Base-by-base conservation (phyloP, 1,140 invertebrate genomes). In the Parasteatoda tepidariorum region DNA sequence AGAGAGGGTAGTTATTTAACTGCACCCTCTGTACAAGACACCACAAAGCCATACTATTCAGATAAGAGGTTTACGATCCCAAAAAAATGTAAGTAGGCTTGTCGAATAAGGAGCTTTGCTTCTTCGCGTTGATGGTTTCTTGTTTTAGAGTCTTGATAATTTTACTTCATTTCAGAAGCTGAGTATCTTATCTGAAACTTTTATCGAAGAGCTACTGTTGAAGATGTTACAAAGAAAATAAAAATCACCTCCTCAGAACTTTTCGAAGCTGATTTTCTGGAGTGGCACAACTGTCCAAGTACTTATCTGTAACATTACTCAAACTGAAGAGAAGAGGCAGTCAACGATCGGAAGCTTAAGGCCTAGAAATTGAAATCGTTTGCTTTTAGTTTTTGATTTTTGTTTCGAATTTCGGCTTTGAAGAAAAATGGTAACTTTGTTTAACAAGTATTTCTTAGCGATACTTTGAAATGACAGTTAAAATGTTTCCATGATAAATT, bases 241-340 rank as follows among this genome's bases (percentile, higher is more conserved):
- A n/a, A 22, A 66, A 66, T 66, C 62, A 66, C 31, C 62, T 66
- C 62, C 30, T n/a, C n/a, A n/a, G n/a, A n/a, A n/a, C n/a, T n/a
- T n/a, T n/a, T n/a, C n/a, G 22, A 24, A 26, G 28, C 31, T n/a
- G 31, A n/a, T 33, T 31, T 9, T 31, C 30, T 33, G 11, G 31
- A 66, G 34, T 66, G 22, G 30, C 31, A 31, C 22, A 66, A 66
- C 62, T 66, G 62, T 66, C 62, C 30, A 31, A 31, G 13, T n/a
- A 66, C 18, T 66, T 66, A 66, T 66, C 62, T 66, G 34, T 33
- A 66, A 22, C 62, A 66, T 66, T 66, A 66, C 62, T 66, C 62
- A 66, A 66, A n/a, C 62, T n/a, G 18, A 5, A 66, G 30, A 66
- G 34, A 66, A 13, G n/a, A 33, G 31, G 62, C 34, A 28, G 31